Evolutionary conservation across 2,113 vertebrate species (phyloP).

Genomic region (Pangasianodon hypophthalmus): DNA sequence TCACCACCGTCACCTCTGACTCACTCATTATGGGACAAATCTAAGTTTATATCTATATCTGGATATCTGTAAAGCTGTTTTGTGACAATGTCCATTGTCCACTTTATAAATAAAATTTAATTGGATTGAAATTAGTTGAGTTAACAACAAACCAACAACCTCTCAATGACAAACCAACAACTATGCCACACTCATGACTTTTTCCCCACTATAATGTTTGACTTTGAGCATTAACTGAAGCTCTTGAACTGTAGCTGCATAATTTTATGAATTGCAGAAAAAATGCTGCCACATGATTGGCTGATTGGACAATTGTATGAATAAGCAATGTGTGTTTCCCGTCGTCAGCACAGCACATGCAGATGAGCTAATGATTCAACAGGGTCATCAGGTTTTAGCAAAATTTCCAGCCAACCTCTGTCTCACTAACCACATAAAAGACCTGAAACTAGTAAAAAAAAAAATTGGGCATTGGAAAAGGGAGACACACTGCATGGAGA

Average conservation of each 20-base stretch:
- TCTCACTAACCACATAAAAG: background rate
- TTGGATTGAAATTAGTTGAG: background rate
- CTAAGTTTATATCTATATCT: background rate
- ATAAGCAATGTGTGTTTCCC: background rate
- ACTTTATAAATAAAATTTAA: background rate
- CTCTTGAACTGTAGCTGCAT: background rate
- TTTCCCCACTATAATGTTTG: background rate
- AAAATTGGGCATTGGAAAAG: no score
- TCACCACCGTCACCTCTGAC: background rate
- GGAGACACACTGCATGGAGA: background rate
- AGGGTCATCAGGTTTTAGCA: background rate
- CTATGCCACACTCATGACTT: background rate
- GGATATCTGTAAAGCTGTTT: background rate
- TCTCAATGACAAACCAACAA: background rate
- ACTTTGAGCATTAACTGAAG: background rate
- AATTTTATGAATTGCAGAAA: background rate
- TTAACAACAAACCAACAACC: background rate
- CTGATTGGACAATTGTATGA: background rate
- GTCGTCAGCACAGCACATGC: no score
- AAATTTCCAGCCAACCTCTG: background rate
- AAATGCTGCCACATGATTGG: background rate
- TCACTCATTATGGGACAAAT: background rate
- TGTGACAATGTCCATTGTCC: background rate
- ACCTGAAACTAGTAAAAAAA: background rate
- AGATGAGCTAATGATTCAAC: background rate